These are phyloP conservation scores for Hafferia zeledoni DNA, from an alignment of 2,797 vertebrate genomes.

Conservation along the genomic window DNA sequence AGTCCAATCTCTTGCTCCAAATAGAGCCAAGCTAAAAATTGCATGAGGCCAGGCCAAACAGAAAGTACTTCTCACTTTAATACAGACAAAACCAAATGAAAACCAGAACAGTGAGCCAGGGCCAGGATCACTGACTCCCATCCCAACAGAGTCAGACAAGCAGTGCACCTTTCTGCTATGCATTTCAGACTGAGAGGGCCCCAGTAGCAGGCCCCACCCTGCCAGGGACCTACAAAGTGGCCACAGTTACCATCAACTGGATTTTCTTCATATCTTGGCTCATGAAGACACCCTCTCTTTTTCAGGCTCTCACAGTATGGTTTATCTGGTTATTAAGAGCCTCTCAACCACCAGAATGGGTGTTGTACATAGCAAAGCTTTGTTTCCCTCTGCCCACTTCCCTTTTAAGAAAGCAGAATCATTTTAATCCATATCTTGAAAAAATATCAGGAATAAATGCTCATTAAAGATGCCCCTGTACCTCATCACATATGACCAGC, in stretches of 20 bases:
- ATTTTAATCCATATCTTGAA: not conserved
- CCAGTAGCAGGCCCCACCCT: not conserved
- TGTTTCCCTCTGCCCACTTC: not conserved
- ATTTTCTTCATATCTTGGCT: not conserved
- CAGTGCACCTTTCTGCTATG: not conserved
- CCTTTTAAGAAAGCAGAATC: not conserved
- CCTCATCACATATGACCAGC: constrained; percentile 96
- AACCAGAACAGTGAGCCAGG: not conserved
- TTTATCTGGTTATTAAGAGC: not conserved
- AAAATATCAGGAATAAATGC: not conserved
- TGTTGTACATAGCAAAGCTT: not conserved
- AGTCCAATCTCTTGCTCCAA: not conserved
- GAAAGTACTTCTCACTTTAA: not conserved
- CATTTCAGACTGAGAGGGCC: not conserved
- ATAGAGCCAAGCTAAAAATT: not conserved
- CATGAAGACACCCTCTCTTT: not conserved
- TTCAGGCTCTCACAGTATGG: not conserved
- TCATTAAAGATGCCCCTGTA: not conserved
- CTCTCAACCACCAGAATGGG: not conserved
- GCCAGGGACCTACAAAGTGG: not conserved
- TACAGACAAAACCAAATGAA: not conserved
- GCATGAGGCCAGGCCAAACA: not conserved
- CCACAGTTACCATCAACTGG: not conserved
- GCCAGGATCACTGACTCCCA: not conserved
- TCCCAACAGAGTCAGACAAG: not conserved